phyloP scores from a whole-genome alignment of 2,888 invertebrate genomes.

The Lasioglossum pauxillum region DNA sequence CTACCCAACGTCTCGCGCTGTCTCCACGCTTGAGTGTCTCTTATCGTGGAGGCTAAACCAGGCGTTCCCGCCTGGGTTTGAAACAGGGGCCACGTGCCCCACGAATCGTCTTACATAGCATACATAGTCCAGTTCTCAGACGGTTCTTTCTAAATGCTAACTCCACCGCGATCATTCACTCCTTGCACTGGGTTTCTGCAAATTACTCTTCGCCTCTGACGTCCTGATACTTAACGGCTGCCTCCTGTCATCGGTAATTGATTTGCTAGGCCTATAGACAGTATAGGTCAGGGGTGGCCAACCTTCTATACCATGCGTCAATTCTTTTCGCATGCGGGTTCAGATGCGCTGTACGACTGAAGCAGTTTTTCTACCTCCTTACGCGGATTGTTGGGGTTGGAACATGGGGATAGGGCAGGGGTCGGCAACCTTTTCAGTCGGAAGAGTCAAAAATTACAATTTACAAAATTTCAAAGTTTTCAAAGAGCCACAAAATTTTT shows the following conservation, averaged over 20 bases:
- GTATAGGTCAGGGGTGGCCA: too few relatives aligned
- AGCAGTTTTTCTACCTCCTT: too few relatives aligned
- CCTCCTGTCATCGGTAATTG: conserved; percentile 69
- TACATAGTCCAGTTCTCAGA: conserved; percentile 34
- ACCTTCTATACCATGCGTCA: too few relatives aligned
- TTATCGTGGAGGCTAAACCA: background rate
- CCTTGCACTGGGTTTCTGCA: conserved; percentile 81
- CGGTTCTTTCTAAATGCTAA: conserved; percentile 73
- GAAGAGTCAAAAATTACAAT: too few relatives aligned
- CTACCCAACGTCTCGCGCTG: background rate
- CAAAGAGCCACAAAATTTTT: too few relatives aligned
- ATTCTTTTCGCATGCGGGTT: too few relatives aligned
- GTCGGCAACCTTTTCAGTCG: too few relatives aligned
- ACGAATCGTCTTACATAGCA: conserved; percentile 30
- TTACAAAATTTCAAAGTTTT: too few relatives aligned
- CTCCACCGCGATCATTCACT: conserved; percentile 82
- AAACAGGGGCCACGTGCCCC: background rate
- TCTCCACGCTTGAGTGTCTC: background rate
- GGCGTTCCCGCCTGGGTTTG: background rate
- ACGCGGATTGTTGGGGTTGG: too few relatives aligned
- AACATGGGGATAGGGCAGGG: too few relatives aligned
- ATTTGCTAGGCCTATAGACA: background rate
- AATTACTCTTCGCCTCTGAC: conserved; percentile 80
- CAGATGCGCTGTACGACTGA: too few relatives aligned
- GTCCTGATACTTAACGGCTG: conserved; percentile 78